Base-by-base conservation (phyloP, 1,140 invertebrate species). In the Eriocheir sinensis region DNA sequence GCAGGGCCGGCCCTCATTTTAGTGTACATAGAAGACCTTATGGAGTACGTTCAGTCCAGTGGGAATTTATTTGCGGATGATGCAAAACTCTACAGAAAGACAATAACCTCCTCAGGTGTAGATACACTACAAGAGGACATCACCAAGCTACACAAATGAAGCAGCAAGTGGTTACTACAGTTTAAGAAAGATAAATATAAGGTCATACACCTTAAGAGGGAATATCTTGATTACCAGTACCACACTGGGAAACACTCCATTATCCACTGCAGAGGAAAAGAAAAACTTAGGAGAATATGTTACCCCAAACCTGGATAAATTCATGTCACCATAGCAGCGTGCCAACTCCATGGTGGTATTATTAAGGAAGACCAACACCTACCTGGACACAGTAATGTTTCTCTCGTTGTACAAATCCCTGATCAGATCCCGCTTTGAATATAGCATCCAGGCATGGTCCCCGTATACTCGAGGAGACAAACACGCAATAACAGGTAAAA, bases 111-210 rank as follows among this genome's bases (percentile, higher is more conserved):
- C n/a, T 27, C n/a, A 30, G 81, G 36, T 83, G 81, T 9, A 83
- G 81, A 83, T 8, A 83, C n/a, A 30, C 81, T 83, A 9, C 85
- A 86, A 40, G 85, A 86, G 27, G 21, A 86, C 85, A 86, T 86
- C 85, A 32, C 36, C 15, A 86, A 36, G 21, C 34, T 86, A 86
- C 85, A 86, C 3, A 34, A 86, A 34, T 86, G 85, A 34, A 86
- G 34, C 85, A 86, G 85, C 4, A 86, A 86, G 36, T 86, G 85
- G 85, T 34, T 86, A 3, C 34, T 86, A 86, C 3, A 81, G 8
- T 81, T 81, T 21, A 81, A 34, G 3, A 3, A 81, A 34, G 80
- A 81, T 4, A 81, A 81, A 34, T 81, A 34, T 34, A 8, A 27
- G 27, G 80, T 27, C 80, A 81, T 81, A 21, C 80, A 81, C 34